Evolutionary conservation across 1,140 invertebrate genomes (phyloP), one percentile per base, ranked within the genome.

Genomic region (Maconellicoccus hirsutus): DNA sequence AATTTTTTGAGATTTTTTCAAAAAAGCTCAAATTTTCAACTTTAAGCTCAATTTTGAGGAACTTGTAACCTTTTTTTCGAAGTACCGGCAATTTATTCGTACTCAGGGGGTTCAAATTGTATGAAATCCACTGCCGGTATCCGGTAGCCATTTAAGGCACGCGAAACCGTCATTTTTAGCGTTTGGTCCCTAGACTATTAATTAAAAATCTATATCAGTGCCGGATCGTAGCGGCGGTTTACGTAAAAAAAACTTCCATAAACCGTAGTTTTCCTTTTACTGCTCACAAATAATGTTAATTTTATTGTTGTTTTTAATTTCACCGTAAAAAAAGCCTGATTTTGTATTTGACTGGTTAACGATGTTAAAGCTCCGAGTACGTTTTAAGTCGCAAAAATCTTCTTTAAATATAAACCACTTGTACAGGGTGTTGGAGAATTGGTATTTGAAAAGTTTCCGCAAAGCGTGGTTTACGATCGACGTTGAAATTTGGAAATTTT

Each of bases 291-390:
- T 19, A 19, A 52, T 52, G 42, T 14, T 52, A 52, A 52, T 52
- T 52, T 52, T 52, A 52, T 52, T 52, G 42, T 52, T 52, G n/a
- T 16, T 52, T 52, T 52, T 52, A 52, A 52, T 52, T 52, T 52
- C 4, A 19, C 3, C 42, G 12, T 52, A 52, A 52, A 52, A 52
- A 52, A 52, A 52, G 42, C 12, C 42, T 52, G 42, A 52, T 52
- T 52, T 52, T 19, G 42, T 52, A 16, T 52, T 52, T 16, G 42
- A 16, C 42, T 52, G 42, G 3, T 52, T 52, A 52, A 52, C 42
- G 42, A 52, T 52, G 42, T 19, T 16, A 52, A 52, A 16, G 3
- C 4, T 16, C 6, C 4, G 42, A 52, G n/a, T 3, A 6, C 2
- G 10, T 52, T 52, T 52, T 16, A 16, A 16, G 42, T 52, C 42